These are phyloP conservation scores for Florisuga fusca DNA, from an alignment of 2,797 vertebrate species.

Conservation along the genomic window DNA sequence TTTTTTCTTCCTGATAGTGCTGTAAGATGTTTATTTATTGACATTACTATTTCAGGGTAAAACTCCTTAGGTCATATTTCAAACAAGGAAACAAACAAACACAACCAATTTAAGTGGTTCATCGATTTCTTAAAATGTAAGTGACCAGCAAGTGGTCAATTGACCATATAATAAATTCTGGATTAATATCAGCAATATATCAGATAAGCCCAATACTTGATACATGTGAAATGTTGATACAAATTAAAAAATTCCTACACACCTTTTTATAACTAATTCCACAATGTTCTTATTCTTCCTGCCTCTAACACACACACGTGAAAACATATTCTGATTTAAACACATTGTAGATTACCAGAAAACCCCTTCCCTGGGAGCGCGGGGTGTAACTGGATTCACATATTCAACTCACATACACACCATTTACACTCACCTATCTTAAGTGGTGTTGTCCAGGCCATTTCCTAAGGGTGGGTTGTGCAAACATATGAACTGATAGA, in stretches of 20 bases:
- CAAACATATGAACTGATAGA: background rate
- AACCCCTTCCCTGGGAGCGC: background rate
- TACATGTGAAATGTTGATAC: background rate
- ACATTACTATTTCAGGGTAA: background rate
- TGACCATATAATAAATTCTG: background rate
- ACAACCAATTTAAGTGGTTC: background rate
- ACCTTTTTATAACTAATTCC: background rate
- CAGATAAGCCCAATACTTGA: background rate
- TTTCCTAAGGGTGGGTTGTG: background rate
- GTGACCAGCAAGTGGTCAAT: background rate
- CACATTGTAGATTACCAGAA: background rate
- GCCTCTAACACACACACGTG: rapidly evolving
- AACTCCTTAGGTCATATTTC: background rate
- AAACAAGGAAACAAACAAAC: background rate
- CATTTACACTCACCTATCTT: background rate
- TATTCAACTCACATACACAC: background rate
- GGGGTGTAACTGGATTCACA: background rate
- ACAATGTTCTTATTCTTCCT: background rate
- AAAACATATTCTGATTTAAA: background rate
- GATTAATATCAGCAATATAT: background rate
- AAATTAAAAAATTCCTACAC: no score
- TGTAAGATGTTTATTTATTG: background rate
- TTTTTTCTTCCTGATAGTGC: background rate
- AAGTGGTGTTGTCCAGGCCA: background rate
- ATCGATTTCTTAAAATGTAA: background rate